Base-by-base conservation (phyloP, 2,888 invertebrate species). In the Lasioglossum lativentre region DNA sequence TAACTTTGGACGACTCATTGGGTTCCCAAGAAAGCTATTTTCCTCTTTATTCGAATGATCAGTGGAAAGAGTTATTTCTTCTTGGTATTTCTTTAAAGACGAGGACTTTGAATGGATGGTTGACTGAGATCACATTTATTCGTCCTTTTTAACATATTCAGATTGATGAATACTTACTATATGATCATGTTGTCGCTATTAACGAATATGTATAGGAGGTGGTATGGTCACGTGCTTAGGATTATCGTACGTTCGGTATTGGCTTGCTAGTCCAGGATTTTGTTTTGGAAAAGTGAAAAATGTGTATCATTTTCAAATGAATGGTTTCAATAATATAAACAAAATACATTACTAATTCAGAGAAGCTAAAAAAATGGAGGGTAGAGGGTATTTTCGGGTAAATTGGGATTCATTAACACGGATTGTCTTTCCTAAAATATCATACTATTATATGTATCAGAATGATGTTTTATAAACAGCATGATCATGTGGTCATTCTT, bases 1-100 rank as follows among this genome's bases (percentile, higher is more conserved):
- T 38, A 19, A 76, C 27, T 30, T 78, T 52, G 42, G n/a, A 74
- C 66, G 63, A 75, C 27, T 84, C 74, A 72, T 70, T 38, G 85
- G 78, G 85, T 85, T 56, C 85, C 78, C 75, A 78, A 85, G 63
- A 56, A 78, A 84, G 63, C 30, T 79, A 75, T 40, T 16, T 23
- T 71, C 38, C 16, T 34, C 38, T 59, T 75, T 30, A 42, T 59
- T 3, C 19, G 47, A 38, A 27, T n/a, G 27, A n/a, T 30, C 38
- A 23, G 27, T 56, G 12, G 14, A 40, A 8, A 27, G 63, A 19
- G 19, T 23, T 38, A 12, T 47, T 40, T 30, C 23, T 63, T 27
- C 40, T 66, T 23, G 72, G 72, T n/a, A 12, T 56, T 56, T 56
- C n/a, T 56, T 56, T n/a, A 56, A n/a, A 6, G n/a, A n/a, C 56